Base-by-base conservation (phyloP, 2,888 invertebrate species). In the Lycaena phlaeas region DNA sequence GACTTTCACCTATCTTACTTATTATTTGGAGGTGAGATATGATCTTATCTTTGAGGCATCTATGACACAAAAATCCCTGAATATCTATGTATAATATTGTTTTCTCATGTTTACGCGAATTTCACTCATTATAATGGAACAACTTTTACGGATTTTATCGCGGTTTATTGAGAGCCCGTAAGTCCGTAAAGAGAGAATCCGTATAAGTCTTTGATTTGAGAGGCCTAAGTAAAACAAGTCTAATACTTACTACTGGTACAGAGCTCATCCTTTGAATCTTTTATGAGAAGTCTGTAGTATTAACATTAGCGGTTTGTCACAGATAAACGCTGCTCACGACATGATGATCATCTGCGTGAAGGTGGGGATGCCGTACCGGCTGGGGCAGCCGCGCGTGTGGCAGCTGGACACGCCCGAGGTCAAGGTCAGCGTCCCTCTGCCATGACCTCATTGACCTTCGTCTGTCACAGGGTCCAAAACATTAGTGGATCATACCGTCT, bases 311-410 rank as follows among this genome's bases (percentile, higher is more conserved):
- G 17, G 2, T 17, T 1, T 38, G 22, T 31, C 18, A n/a, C 27
- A 56, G 56, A 47, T 56, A 10, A 42, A 49, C 27, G 46, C 48
- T 0, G 48, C 61, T 0, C 53, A 56, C 5, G 50, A 51, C 0
- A 50, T 58, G 0, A 36, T 52, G 22, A 58, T 78, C 0, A 64
- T 70, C 3, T 81, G 81, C 45, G 63, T 78, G 2, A 81, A 79
- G 38, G 66, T 79, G 0, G 77, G 75, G 0, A 59, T 81, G 68
- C 79, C 79, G 0, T 76, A 61, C 44, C 59, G 56, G 6, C 39
- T 71, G 0, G 68, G 62, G 0, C 42, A 45, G 9, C 79, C 79
- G 0, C 54, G 40, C 15, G 67, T 79, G 0, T 70, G 66, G 72
- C 64, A 67, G 2, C 42, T 81, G 2, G 67, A 77, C 14, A 58